Evolutionary conservation across 35 echinoderm and acorn worm species (phyloP).

Genomic region (Ptychodera flava): DNA sequence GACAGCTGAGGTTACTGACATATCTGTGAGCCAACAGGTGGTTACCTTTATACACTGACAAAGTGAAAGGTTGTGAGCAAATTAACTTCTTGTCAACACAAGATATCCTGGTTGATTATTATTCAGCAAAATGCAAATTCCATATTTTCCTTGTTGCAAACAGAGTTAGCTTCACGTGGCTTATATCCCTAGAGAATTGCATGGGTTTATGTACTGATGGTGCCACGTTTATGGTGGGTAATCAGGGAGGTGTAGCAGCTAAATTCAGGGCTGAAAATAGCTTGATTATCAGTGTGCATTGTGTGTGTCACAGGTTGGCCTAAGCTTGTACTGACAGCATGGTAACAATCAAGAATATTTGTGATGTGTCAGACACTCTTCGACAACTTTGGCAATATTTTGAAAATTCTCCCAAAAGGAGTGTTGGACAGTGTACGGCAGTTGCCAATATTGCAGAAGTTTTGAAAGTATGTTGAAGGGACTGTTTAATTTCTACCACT

Average conservation of each 20-base stretch:
- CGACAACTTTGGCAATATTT: not conserved
- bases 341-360: not conserved
- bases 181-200: not conserved
- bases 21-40: not conserved
- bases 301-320: not conserved
- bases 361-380: not conserved
- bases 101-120: not conserved
- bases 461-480: too few species aligned
- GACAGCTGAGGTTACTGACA: not conserved
- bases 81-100: not conserved
- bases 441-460: too few species aligned
- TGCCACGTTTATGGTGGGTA: not conserved
- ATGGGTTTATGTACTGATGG: not conserved
- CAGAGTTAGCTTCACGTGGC: not conserved
- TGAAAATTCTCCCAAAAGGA: constrained; percentile 5
- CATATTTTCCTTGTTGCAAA: not conserved
- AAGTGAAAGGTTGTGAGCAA: not conserved
- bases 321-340: not conserved
- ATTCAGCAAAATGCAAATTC: not conserved
- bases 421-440: not conserved
- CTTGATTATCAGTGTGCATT: not conserved
- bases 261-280: not conserved
- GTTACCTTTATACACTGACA: not conserved
- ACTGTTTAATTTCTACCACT: too few species aligned
- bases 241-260: not conserved